phyloP scores from a whole-genome alignment of 2,113 vertebrate species.

The Myrmophylax atrothorax region DNA sequence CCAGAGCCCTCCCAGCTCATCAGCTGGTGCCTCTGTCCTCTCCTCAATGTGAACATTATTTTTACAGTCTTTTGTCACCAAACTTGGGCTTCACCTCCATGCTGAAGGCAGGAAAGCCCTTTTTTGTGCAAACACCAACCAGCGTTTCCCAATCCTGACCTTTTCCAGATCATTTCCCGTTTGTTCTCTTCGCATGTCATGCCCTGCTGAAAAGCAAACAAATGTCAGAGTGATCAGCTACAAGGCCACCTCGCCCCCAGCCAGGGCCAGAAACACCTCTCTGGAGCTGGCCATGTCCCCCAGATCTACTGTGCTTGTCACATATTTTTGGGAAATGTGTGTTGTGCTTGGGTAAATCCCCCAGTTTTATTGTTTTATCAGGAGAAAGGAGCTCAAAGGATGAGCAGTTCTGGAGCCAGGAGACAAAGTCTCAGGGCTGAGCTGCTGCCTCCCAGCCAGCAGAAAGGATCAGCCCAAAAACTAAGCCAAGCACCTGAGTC shows the following conservation, averaged over 20 bases:
- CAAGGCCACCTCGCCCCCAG: not conserved
- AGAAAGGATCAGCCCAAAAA: not conserved
- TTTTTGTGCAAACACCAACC: not conserved
- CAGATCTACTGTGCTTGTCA: rapidly evolving
- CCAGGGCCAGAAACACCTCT: not conserved
- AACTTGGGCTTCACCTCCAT: not conserved
- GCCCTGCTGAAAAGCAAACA: constrained; percentile 12
- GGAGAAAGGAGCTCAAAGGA: not conserved
- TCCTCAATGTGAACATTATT: not conserved
- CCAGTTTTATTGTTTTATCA: not conserved
- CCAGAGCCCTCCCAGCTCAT: not conserved
- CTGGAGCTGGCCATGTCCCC: rapidly evolving
- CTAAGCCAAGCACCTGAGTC: not conserved
- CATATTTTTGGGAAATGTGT: rapidly evolving
- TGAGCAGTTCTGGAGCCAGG: not conserved
- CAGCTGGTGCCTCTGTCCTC: not conserved
- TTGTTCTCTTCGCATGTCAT: not conserved
- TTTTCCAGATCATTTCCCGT: not conserved
- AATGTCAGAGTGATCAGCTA: not conserved
- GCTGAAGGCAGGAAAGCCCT: not conserved
- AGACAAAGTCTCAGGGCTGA: not conserved
- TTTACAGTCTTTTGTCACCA: not conserved
- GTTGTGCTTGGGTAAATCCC: not conserved
- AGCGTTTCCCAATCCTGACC: not conserved
- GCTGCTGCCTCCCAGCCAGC: not conserved